Evolutionary conservation across 1,140 invertebrate genomes (phyloP).

Genomic region (Riptortus pedestris): DNA sequence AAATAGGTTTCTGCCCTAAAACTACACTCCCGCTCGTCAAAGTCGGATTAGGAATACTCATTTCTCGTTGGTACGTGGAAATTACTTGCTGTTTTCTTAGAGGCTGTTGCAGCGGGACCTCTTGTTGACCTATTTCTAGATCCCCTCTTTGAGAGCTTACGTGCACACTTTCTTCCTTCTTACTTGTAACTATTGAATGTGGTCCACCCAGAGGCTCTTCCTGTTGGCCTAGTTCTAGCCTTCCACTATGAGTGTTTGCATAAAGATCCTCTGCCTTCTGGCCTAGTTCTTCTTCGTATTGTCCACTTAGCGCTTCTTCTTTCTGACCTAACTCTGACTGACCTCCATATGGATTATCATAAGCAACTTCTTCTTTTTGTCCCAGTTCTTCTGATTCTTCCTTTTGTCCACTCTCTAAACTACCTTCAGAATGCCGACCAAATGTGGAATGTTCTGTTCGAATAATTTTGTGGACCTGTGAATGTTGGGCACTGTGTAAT

Average conservation of each 20-base stretch:
- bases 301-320: not conserved
- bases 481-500: too few relatives aligned
- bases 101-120: constrained; percentile 33
- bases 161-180: too few relatives aligned
- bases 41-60: too few relatives aligned
- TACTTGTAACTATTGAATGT: too few relatives aligned
- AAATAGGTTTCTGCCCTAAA: too few relatives aligned
- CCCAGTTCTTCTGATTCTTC: constrained; percentile 5
- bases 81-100: too few relatives aligned
- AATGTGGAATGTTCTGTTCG: not conserved
- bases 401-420: not conserved
- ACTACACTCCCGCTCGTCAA: too few relatives aligned
- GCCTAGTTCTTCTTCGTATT: not conserved
- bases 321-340: not conserved
- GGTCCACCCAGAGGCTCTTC: constrained; percentile 20
- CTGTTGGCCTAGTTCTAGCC: constrained; percentile 3
- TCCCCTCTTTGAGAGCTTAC: constrained; percentile 11
- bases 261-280: not conserved
- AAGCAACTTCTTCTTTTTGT: not conserved
- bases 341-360: too few relatives aligned
- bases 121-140: constrained; percentile 33
- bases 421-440: not conserved
- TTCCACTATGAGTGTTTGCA: too few relatives aligned
- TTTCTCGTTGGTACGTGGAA: too few relatives aligned
- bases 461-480: not conserved